Base-by-base conservation (phyloP, 2,113 vertebrate species). In the Saimiri boliviensis region DNA sequence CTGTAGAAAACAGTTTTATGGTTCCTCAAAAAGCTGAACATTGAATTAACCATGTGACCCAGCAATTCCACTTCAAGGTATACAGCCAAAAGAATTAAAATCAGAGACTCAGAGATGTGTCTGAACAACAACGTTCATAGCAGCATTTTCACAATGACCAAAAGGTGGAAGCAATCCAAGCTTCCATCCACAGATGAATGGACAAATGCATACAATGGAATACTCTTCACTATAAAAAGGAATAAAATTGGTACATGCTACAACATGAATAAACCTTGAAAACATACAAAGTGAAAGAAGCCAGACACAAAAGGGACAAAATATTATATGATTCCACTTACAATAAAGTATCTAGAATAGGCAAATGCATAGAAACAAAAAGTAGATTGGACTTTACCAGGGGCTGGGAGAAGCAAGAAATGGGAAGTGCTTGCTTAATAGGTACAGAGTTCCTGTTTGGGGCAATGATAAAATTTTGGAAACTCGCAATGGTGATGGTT, bases 391-490 rank as follows among this genome's bases (percentile, higher is more conserved):
- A 85, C 37, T 10, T 42, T 84, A 5, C 60, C 25, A 54, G 91
- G 60, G 47, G 2, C 81, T 37, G 0, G 40, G 40, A 81, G 63
- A 23, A 73, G 84, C 32, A 23, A 68, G 19, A 7, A 32, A 19
- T 37, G 35, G 37, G 76, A 21, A 66, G 17, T 21, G 74, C 68
- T 96, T 96, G 93, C 85, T 70, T 81, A 84, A 94, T 76, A 6
- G 52, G 88, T 80, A 42, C 85, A 68, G 66, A 68, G 66, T 68
- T 68, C 32, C 66, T 68, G 14, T 68, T 68, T 35, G 66, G 58
- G 68, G 27, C 90, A 92, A 81, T 77, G 86, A 77, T 95, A 93
- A 93, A 4, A 35, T 56, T 93, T 96, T 95, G 47, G 40, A 88
- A 84, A 94, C 25, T 3, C 8, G 82, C 45, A 54, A 32, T 70